These are phyloP conservation scores for Sebastes elongatus DNA, from an alignment of 2,797 vertebrate genomes.

Conservation along the genomic window DNA sequence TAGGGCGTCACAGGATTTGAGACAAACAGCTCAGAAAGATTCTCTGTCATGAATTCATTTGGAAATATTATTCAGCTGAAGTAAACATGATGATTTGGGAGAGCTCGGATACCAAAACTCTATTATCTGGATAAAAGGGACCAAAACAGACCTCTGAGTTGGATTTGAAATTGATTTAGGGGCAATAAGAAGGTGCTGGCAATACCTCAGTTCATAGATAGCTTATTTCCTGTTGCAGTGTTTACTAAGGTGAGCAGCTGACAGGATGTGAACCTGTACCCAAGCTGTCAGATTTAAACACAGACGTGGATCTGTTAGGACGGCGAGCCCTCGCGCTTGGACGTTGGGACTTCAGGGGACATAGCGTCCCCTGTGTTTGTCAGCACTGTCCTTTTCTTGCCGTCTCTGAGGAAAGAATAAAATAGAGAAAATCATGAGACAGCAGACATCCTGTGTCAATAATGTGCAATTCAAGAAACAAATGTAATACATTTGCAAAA, in stretches of 20 bases:
- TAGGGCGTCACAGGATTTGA: not conserved
- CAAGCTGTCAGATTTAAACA: not conserved
- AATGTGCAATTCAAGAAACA: not conserved
- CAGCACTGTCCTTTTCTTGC: not conserved
- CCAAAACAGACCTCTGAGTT: constrained; percentile 1
- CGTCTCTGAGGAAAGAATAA: not conserved
- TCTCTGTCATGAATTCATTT: not conserved
- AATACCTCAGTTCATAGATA: not conserved
- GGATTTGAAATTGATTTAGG: constrained; percentile 24
- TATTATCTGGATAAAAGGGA: not conserved
- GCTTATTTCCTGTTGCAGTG: not conserved
- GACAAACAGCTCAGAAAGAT: not conserved
- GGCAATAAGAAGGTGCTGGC: not conserved
- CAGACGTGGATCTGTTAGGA: not conserved
- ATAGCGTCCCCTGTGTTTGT: not conserved
- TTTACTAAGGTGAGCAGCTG: not conserved
- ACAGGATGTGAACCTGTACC: not conserved
- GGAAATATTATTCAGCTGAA: constrained; percentile 1
- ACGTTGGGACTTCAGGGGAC: not conserved
- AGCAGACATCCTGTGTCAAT: not conserved
- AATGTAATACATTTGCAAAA: not conserved
- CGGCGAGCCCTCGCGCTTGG: not conserved
- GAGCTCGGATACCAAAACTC: not conserved
- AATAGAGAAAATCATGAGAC: not conserved
- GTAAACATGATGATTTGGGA: not conserved